These are phyloP conservation scores for Loris lydekkerianus DNA, from an alignment of 2,797 vertebrate species.

Conservation along the genomic window DNA sequence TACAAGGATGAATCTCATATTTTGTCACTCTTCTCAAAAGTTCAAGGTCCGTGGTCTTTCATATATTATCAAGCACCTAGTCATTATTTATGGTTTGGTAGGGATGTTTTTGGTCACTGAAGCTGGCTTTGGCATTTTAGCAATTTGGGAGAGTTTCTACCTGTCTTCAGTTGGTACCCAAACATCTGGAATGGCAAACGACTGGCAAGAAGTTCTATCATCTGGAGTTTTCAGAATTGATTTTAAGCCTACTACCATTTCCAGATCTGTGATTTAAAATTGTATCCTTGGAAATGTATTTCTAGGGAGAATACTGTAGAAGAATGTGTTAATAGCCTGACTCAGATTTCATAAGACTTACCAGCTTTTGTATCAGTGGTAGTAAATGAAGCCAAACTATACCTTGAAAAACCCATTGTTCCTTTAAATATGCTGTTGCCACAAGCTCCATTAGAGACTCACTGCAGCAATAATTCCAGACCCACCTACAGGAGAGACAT, in stretches of 20 bases:
- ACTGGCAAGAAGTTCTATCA: slow-evolving; percentile 95
- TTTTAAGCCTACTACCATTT: slow-evolving; percentile 86
- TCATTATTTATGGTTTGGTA: slow-evolving; percentile 95
- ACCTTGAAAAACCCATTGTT: slow-evolving; percentile 89
- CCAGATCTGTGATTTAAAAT: slow-evolving; percentile 87
- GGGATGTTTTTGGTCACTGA: slow-evolving; percentile 96
- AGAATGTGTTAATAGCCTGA: slow-evolving; percentile 62
- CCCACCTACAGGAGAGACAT: slow-evolving; percentile 82
- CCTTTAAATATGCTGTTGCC: slow-evolving; percentile 91
- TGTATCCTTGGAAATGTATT: slow-evolving; percentile 92
- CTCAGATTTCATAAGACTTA: slow-evolving; percentile 84
- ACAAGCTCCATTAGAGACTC: slow-evolving; percentile 35
- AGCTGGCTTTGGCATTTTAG: slow-evolving; percentile 95
- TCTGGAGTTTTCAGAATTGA: slow-evolving; percentile 94
- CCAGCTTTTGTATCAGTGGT: slow-evolving; percentile 85
- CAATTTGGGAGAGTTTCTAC: slow-evolving; percentile 82
- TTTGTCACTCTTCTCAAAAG: slow-evolving; percentile 89
- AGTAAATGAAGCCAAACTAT: slow-evolving; percentile 86
- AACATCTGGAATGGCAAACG: slow-evolving; percentile 51
- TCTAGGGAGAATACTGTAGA: slow-evolving; percentile 48
- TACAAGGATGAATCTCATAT: slow-evolving; percentile 87
- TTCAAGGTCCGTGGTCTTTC: slow-evolving; percentile 95
- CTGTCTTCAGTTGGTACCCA: slow-evolving; percentile 91
- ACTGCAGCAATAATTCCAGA: not conserved
- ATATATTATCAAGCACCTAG: slow-evolving; percentile 93